phyloP scores from a whole-genome alignment of 2,113 vertebrate species.

The Micromys minutus region DNA sequence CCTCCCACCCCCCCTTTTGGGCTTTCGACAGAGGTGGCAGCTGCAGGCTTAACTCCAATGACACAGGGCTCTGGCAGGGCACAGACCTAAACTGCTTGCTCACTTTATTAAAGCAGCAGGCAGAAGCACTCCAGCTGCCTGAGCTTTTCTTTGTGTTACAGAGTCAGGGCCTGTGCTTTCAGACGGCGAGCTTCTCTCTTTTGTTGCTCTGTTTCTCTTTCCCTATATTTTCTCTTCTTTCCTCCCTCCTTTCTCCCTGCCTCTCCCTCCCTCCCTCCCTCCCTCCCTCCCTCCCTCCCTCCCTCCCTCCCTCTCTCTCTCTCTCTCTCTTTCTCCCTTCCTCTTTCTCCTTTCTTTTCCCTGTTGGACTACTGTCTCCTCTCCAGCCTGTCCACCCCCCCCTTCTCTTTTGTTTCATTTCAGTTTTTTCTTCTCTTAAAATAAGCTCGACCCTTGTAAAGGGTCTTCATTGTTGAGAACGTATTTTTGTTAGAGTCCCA shows the following conservation, averaged over 20 bases:
- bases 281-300: neutral
- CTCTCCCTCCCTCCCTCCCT: neutral
- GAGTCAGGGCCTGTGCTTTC: slow-evolving; percentile 78
- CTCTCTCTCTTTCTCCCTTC: neutral
- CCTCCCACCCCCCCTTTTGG: slow-evolving; percentile 73
- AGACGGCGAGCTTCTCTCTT: slow-evolving; percentile 42
- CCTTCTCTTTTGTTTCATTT: rapidly evolving
- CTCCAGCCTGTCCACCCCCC: rapidly evolving
- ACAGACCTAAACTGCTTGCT: slow-evolving; percentile 85
- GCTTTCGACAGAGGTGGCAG: slow-evolving; percentile 84
- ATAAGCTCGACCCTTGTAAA: neutral
- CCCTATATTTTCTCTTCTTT: neutral
- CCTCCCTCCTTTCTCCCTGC: neutral
- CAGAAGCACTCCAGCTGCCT: slow-evolving; percentile 81
- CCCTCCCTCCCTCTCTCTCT: neutral
- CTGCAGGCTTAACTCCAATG: slow-evolving; percentile 85
- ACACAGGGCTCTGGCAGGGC: slow-evolving; percentile 83
- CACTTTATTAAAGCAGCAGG: slow-evolving; percentile 82
- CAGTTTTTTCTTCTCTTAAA: neutral
- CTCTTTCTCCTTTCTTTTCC: neutral
- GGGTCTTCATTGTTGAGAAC: neutral
- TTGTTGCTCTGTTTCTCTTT: too few species aligned
- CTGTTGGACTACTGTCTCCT: neutral
- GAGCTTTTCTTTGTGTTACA: slow-evolving; percentile 65
- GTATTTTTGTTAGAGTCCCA: neutral